Base-by-base conservation (phyloP, 2,888 invertebrate genomes). In the Rhamnusium bicolor region DNA sequence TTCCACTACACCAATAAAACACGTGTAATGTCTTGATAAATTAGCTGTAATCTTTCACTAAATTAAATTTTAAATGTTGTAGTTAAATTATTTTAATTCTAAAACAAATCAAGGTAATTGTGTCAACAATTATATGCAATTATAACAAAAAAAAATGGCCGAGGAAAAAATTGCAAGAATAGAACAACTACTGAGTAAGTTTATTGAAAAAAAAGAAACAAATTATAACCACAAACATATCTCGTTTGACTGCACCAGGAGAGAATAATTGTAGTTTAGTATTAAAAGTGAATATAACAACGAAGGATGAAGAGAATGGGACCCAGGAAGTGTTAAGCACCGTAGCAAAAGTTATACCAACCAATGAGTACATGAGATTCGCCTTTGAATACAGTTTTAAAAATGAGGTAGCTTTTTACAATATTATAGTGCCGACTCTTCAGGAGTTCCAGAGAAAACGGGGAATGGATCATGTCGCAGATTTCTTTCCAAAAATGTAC, bases 351-450 rank as follows among this genome's bases (percentile, higher is more conserved):
- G 54, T 65, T 2, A 66, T 75, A 21, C 80, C 80, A 19, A 58
- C 40, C 2, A 63, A 58, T 0, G 74, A 77, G 51, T 16, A 58
- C 4, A 65, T 73, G 18, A 77, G 90, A 1, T 91, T 90, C 77
- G 86, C 89, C 67, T 89, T 89, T 5, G 85, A 88, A 68, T 85
- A 86, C 0, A 89, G 90, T 0, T 90, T 90, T 72, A 82, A 85
- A 1, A 89, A 90, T 4, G 91, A 91, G 81, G 88, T 88, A 68
- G 86, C 88, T 8, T 86, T 90, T 54, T 91, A 91, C 74, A 80
- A 87, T 29, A 84, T 85, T 7, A 79, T 91, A 18, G 78, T 88
- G 0, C 89, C 90, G 0, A 82, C 84, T 12, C 85, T 90, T 27
- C 81, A 85, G 5, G 77, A 86, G 24, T 70, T 91, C 7, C 89